phyloP scores from a whole-genome alignment of 2,888 invertebrate species.

The Asteroscopus sphinx region DNA sequence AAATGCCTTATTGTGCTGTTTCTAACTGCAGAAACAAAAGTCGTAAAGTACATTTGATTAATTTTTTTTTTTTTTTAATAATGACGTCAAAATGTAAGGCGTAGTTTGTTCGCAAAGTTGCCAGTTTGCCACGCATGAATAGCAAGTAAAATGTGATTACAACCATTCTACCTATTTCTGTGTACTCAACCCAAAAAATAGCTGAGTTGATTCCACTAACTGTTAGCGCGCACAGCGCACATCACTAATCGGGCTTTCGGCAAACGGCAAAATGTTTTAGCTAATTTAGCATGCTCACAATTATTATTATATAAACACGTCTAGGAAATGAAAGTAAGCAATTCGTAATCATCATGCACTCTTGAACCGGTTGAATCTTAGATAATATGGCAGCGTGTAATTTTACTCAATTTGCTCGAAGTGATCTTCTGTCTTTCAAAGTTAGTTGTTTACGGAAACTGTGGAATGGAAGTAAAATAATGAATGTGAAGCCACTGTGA shows the following conservation, averaged over 20 bases:
- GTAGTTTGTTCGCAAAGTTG: no score
- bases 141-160: not conserved
- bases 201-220: conserved; percentile 9
- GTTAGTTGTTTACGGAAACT: conserved; percentile 13
- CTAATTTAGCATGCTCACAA: conserved; percentile 54
- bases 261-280: conserved; percentile 38
- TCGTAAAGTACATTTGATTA: no score
- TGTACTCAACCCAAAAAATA: conserved; percentile 1
- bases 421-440: conserved; percentile 4
- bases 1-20: no score
- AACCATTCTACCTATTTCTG: not conserved
- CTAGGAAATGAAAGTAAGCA: conserved; percentile 75
- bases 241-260: conserved; percentile 15
- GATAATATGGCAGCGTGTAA: conserved; percentile 40
- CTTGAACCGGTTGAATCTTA: conserved; percentile 54
- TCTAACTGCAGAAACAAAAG: no score
- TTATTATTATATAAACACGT: conserved; percentile 68
- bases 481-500: not conserved
- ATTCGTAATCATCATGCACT: conserved; percentile 55
- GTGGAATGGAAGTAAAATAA: not conserved
- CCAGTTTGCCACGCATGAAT: no score
- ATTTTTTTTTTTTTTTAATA: no score
- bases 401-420: conserved; percentile 35
- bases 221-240: conserved; percentile 14
- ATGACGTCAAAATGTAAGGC: no score